Conservation (phyloP, 2,797 vertebrate genomes). For the Hybognathus amarus region DNA sequence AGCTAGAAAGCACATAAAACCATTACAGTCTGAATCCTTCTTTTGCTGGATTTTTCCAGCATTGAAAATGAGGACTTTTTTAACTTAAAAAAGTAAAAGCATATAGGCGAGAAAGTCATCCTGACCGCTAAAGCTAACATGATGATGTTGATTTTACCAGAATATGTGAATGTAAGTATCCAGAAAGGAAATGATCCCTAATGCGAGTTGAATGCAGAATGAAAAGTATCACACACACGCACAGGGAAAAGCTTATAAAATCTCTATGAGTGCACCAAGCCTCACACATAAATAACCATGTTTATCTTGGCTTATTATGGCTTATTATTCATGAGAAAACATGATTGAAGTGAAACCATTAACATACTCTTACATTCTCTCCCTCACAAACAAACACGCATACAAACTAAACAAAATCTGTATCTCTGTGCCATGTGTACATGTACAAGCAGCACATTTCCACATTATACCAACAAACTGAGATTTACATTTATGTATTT, state of each 20-base stretch:
- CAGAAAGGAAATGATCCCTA: conserved; percentile 19
- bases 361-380: conserved; percentile 17
- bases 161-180: conserved; percentile 36
- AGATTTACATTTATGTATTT: background rate
- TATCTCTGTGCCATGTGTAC: background rate
- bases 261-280: conserved; percentile 7
- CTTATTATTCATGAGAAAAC: conserved; percentile 43
- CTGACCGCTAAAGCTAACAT: background rate
- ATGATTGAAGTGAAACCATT: conserved; percentile 28
- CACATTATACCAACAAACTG: conserved; percentile 14
- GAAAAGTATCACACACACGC: background rate
- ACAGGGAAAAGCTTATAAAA: conserved; percentile 12
- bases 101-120: conserved; percentile 10
- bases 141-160: conserved; percentile 14
- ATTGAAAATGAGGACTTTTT: background rate
- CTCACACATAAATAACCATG: conserved; percentile 25
- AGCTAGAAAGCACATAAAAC: background rate
- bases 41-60: background rate
- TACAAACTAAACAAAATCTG: conserved; percentile 22
- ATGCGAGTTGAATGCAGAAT: conserved; percentile 20
- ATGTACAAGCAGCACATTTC: background rate
- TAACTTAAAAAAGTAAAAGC: background rate
- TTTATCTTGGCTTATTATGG: conserved; percentile 40
- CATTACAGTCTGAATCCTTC: background rate
- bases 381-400: conserved; percentile 31